Evolutionary conservation across 2,113 vertebrate species (phyloP).

Genomic region (Carassius carassius): DNA sequence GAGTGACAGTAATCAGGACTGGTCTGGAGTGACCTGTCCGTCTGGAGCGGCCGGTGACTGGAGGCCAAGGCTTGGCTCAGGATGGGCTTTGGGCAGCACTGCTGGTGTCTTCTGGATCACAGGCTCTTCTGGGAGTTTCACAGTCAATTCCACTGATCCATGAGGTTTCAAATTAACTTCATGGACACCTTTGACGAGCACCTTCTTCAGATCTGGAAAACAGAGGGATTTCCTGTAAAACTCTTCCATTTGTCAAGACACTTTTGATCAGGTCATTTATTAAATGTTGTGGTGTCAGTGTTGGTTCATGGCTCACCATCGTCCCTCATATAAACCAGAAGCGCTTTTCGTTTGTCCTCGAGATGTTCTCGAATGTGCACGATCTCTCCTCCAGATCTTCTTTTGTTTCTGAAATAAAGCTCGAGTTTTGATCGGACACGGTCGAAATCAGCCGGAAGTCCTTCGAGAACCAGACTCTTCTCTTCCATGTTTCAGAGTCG

Average conservation of each 20-base stretch:
- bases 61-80: not conserved
- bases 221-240: not conserved
- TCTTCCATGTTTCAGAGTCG: conserved; percentile 24
- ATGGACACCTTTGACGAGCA: conserved; percentile 56
- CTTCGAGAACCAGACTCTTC: conserved; percentile 53
- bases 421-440: conserved; percentile 46
- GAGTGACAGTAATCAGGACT: too few species aligned
- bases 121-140: conserved; percentile 31
- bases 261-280: not conserved
- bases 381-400: conserved; percentile 64
- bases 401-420: conserved; percentile 64
- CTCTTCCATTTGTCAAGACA: not conserved
- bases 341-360: conserved; percentile 54
- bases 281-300: too few species aligned
- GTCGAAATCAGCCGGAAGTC: conserved; percentile 53
- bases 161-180: conserved; percentile 51
- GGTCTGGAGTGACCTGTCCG: not conserved
- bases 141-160: conserved; percentile 49
- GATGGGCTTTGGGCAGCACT: not conserved
- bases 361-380: conserved; percentile 50
- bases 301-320: conserved; percentile 44
- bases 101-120: conserved; percentile 9
- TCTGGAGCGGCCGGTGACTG: not conserved
- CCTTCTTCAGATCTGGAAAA: conserved; percentile 51
- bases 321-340: conserved; percentile 54